Evolutionary conservation across 2,113 vertebrate species (phyloP), one percentile per base, ranked within the genome.

Genomic region (Hemiprocne comata): DNA sequence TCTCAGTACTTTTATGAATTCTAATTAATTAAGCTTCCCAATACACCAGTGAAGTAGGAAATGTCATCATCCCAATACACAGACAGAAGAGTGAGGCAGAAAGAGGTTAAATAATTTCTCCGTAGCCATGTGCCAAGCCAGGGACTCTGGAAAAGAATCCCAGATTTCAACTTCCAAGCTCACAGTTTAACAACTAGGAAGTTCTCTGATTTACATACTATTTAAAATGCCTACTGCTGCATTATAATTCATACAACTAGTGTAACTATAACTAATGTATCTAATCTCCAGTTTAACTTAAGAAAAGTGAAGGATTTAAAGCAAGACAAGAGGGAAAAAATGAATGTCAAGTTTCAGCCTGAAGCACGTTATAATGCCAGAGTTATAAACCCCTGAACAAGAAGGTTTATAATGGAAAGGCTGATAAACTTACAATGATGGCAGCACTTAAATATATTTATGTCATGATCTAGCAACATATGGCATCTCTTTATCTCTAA

Each of bases 201-300:
- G 84, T 81, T 93, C 53, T 89, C 92, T 89, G 92, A 95, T 92
- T 93, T 96, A 94, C 92, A 78, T 75, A 86, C 54, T 93, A 75
- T 87, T 96, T 92, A 81, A 95, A 95, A 92, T 89, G 85, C 66
- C 89, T 94, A 94, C 70, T 70, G 34, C 62, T 87, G 77, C 88
- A 94, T 66, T 90, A 62, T 96, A 92, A 96, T 93, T 93, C 92
- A 94, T 89, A 89, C 76, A 96, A 96, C 92, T 93, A 93, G 93
- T 95, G 90, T 87, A 96, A 93, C 94, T 94, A 94, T 93, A 97
- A 97, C 96, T 96, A 96, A 97, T 96, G 95, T 72, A 90, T 87
- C 94, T 96, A 95, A 97, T 96, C 94, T 96, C 73, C 88, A 92
- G 92, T 97, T 97, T 94, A 97, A 97, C 92, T 90, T 94, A 90